A percentile compares a stretch with the other conserved stretches of the same genome.
phyloP scores from a whole-genome alignment of 2,888 invertebrate species.

The Oligia strigilis region DNA sequence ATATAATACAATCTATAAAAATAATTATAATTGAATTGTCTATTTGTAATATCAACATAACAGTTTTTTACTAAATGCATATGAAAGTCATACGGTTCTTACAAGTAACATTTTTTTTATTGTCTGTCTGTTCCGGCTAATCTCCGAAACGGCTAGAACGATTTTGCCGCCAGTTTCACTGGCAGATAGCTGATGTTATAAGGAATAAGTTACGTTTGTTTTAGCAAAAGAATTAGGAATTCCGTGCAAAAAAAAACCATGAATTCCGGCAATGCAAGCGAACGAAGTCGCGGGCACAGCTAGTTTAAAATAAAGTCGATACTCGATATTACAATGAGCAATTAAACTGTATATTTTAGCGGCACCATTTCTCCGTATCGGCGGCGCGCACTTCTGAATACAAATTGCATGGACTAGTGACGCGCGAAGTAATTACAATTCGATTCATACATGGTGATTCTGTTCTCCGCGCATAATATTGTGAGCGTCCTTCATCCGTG shows the following conservation, averaged over 20 bases:
- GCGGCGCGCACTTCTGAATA: slow-evolving; percentile 62
- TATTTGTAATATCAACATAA: neutral
- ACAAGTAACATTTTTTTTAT: neutral
- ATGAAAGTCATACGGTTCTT: neutral
- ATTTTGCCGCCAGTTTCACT: neutral
- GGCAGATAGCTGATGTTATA: neutral
- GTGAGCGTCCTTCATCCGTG: slow-evolving; percentile 76
- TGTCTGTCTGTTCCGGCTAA: neutral
- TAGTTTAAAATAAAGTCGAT: slow-evolving; percentile 9
- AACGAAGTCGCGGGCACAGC: neutral
- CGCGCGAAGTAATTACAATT: slow-evolving; percentile 70
- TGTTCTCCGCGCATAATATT: slow-evolving; percentile 74
- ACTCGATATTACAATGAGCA: slow-evolving; percentile 20
- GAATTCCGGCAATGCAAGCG: neutral
- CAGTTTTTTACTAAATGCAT: neutral
- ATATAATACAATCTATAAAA: neutral
- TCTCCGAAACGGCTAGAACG: neutral
- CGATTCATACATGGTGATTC: slow-evolving; percentile 75
- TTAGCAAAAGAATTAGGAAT: neutral
- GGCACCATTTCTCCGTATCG: slow-evolving; percentile 49
- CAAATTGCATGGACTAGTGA: slow-evolving; percentile 60
- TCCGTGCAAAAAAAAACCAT: neutral
- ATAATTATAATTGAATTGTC: neutral
- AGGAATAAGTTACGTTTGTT: neutral
- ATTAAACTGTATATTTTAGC: slow-evolving; percentile 31